These are phyloP conservation scores for Crenuchus spilurus DNA, from an alignment of 2,797 vertebrate genomes.

Conservation along the genomic window DNA sequence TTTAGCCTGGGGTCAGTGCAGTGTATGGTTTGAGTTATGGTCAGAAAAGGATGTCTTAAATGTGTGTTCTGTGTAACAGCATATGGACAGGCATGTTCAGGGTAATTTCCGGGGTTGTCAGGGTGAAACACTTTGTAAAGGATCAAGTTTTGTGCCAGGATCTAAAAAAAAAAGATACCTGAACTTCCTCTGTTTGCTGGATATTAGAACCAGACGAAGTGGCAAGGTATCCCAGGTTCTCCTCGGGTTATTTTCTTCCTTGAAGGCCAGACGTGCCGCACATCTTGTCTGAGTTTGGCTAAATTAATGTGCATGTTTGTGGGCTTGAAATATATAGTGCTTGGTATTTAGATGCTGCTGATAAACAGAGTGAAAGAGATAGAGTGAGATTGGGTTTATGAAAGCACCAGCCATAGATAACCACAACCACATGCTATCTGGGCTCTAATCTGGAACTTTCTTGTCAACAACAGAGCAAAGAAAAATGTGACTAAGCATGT, in stretches of 20 bases:
- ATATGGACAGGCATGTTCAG: conserved; percentile 58
- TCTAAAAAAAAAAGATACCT: conserved; percentile 44
- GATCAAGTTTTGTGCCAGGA: conserved; percentile 33
- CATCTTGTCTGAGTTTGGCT: conserved; percentile 49
- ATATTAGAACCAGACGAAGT: conserved; percentile 45
- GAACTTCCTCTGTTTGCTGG: conserved; percentile 33
- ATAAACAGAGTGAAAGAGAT: conserved; percentile 38
- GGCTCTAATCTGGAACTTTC: conserved; percentile 30
- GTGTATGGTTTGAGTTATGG: conserved; percentile 71
- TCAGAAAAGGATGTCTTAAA: conserved; percentile 53
- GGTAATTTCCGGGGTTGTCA: conserved; percentile 72
- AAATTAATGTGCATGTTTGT: conserved; percentile 48
- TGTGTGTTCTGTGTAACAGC: conserved; percentile 60
- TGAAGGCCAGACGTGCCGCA: background rate
- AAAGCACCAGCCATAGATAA: conserved; percentile 37
- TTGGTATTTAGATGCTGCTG: conserved; percentile 49
- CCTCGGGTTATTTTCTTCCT: conserved; percentile 34
- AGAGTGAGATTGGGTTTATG: conserved; percentile 14
- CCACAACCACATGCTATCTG: conserved; percentile 46
- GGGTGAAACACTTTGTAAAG: conserved; percentile 56
- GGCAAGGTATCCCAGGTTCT: conserved; percentile 4
- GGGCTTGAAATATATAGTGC: conserved; percentile 29
- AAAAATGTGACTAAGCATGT: conserved; percentile 16
- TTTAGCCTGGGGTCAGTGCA: conserved; percentile 60
- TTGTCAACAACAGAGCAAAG: conserved; percentile 1